Evolutionary conservation across 2,888 invertebrate species (phyloP).

Genomic region (Eudasyphora cyanicolor): DNA sequence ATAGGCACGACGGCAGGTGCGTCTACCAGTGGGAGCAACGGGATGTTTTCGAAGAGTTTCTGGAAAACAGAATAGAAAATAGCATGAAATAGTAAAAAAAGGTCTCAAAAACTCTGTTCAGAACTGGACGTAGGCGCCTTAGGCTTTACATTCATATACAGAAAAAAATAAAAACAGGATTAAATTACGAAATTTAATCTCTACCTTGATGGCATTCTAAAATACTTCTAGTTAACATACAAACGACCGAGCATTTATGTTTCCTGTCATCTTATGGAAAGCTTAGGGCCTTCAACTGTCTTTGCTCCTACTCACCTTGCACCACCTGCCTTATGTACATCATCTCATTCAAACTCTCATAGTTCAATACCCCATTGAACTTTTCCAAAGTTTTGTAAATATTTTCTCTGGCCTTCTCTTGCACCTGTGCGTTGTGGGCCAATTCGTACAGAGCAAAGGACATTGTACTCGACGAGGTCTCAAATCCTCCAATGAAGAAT

Average conservation of each 20-base stretch:
- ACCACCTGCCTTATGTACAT: conserved; percentile 70
- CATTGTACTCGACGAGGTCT: conserved; percentile 81
- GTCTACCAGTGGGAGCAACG: conserved; percentile 80
- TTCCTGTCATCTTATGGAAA: too few relatives aligned
- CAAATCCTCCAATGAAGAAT: conserved; percentile 82
- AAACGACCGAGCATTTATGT: too few relatives aligned
- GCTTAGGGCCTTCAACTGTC: neutral
- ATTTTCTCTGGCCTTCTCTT: conserved; percentile 68
- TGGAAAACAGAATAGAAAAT: conserved; percentile 66
- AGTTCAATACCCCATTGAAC: conserved; percentile 68
- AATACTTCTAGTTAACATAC: too few relatives aligned
- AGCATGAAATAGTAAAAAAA: neutral
- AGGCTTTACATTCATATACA: too few relatives aligned
- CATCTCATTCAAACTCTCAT: conserved; percentile 70
- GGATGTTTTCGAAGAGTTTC: conserved; percentile 82
- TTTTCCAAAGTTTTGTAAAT: conserved; percentile 65
- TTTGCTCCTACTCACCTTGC: conserved; percentile 64
- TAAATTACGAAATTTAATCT: too few relatives aligned
- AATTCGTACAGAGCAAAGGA: conserved; percentile 76
- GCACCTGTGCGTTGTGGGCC: conserved; percentile 70
- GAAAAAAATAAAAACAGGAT: too few relatives aligned
- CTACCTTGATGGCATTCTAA: too few relatives aligned
- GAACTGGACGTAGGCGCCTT: too few relatives aligned
- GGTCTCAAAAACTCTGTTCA: too few relatives aligned
- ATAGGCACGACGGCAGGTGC: conserved; percentile 80